Evolutionary conservation across 2,113 vertebrate species (phyloP), one percentile per base, ranked within the genome.

Genomic region (Campylomormyrus tamandua): DNA sequence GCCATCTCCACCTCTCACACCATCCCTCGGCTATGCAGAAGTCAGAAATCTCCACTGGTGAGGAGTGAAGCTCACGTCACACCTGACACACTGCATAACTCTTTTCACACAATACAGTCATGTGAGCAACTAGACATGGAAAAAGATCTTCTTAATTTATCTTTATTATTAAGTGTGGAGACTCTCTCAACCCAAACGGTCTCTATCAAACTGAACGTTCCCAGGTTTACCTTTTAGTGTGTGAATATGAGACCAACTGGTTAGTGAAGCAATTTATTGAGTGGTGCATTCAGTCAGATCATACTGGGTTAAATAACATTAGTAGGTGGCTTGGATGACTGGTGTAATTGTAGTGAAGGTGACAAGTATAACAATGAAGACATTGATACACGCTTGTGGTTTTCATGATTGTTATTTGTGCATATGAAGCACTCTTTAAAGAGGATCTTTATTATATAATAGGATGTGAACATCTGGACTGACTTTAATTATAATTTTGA

Each of bases 1-100:
- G 97, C 48, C 94, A 92, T 87, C 90, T 99, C 89, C 96, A 87
- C 0, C 94, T 99, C 1, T 93, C 95, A 90, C 96, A 98, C 92
- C 96, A 95, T 92, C 96, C 94, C 92, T 92, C 89, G 19, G 83
- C 92, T 0, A 93, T 95, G 53, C 95, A 90, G 8, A 92, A 94
- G 0, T 93, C 95, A 2, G 95, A 97, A 92, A 95, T 97, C 90
- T 92, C 90, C 83, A 94, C 95, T 94, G 96, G 97, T 98, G 93
- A 91, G 92, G 13, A 45, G n/a, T 49, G 11, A 45, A 0, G 5
- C 24, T 39, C 8, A 31, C n/a, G 83, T 0, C 24, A 27, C 39
- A 21, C 35, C 15, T 58, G 3, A 58, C 27, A 45, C 15, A 39
- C 8, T 62, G 15, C 2, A 3, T 31, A 42, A 24, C 1, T 11